Evolutionary conservation across 2,797 vertebrate species (phyloP), one percentile per base, ranked within the genome.

Genomic region (Hemibagrus guttatus): DNA sequence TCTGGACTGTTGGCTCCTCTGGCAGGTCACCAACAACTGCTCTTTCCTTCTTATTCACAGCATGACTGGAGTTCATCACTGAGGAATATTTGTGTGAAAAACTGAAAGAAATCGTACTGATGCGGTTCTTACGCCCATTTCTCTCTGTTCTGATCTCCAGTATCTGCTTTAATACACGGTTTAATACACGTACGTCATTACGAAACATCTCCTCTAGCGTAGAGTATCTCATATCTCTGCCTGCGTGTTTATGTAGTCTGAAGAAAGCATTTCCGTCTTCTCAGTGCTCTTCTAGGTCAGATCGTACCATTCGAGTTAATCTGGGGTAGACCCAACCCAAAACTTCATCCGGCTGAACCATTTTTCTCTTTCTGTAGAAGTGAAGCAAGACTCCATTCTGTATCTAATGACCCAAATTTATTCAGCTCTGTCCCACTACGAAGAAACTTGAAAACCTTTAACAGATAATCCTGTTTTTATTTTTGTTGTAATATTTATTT

Each of bases 361-460:
- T 28, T 85, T 49, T 6, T 11, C 28, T 83, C 21, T 59, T 39
- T 39, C 54, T 59, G 31, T 79, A 79, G 56, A 59, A 23, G 21
- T 26, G 54, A 58, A 58, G 54, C 6, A 76, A 6, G 5, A 42
- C 23, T 21, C 12, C 31, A 39, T 14, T 61, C 19, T 80, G 12
- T 42, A 56, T 26, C 21, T 26, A 26, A 26, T 0, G 6, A 39
- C 35, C 56, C 42, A 39, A 28, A 26, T 42, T 14, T 39, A 61
- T 80, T 80, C 4, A 6, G 6, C 28, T 35, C 56, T 42, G 31
- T 39, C 56, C 78, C 9, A 2, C 42, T n/a, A 80, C 39, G 35
- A 61, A 78, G 63, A 42, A 46, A 87, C 84, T 91, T 84, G 87
- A 88, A 90, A 84, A 35, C 56, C 19, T 74, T 76, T 80, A 90